These are phyloP conservation scores for Campaea margaritaria DNA, from an alignment of 2,888 invertebrate genomes.

Conservation along the genomic window DNA sequence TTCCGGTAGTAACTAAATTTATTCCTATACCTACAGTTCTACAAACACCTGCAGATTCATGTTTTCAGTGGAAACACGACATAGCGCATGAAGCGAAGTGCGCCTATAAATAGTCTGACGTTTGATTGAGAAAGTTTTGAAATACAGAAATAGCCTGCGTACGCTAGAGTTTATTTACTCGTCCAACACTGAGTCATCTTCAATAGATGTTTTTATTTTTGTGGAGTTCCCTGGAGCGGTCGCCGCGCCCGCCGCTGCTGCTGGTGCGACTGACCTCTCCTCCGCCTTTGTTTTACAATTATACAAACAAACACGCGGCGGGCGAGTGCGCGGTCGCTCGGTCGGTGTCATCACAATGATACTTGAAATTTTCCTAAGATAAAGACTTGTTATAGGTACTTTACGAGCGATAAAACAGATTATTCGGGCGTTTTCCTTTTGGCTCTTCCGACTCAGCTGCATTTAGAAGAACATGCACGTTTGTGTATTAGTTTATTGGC, in stretches of 20 bases:
- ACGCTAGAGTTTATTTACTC: conserved; percentile 13
- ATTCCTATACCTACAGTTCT: not conserved
- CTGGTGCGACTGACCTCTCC: conserved; percentile 17
- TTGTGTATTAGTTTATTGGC: conserved; percentile 13
- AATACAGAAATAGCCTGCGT: conserved; percentile 12
- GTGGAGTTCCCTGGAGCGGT: conserved; percentile 15
- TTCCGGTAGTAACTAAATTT: too few relatives aligned
- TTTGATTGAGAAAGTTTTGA: conserved; percentile 14
- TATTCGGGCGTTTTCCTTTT: conserved; percentile 10
- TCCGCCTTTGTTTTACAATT: conserved; percentile 12
- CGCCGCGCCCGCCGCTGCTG: not conserved
- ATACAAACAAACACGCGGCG: conserved; percentile 13
- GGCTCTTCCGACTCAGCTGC: not conserved
- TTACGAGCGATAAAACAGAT: conserved; percentile 6
- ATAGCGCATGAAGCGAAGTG: conserved; percentile 2
- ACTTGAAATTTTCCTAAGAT: conserved; percentile 17
- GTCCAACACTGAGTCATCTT: conserved; percentile 12
- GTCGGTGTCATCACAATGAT: conserved; percentile 3
- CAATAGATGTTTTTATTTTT: conserved; percentile 9
- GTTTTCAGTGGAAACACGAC: conserved; percentile 12
- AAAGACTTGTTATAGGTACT: conserved; percentile 6
- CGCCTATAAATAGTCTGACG: conserved; percentile 8
- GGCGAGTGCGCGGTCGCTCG: conserved; percentile 6
- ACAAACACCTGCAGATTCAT: not conserved
- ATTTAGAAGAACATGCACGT: not conserved